These are phyloP conservation scores for Neosilurus mollespiculum DNA, from an alignment of 2,797 vertebrate species.

Conservation along the genomic window DNA sequence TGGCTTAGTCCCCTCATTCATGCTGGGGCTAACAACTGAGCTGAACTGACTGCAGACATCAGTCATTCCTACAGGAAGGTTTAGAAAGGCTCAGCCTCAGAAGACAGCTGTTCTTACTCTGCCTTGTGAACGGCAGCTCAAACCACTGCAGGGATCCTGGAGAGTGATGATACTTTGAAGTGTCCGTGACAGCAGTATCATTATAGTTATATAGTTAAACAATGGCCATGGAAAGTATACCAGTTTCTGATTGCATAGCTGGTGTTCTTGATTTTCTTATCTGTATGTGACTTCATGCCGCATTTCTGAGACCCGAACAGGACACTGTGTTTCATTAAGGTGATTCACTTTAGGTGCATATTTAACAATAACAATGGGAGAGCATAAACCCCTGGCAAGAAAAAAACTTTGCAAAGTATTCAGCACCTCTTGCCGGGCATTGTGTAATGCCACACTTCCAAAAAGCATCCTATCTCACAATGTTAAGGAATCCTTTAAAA, in stretches of 20 bases:
- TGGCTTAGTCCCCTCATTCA: conserved; percentile 8
- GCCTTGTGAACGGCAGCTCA: conserved; percentile 1
- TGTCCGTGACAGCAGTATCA: not conserved
- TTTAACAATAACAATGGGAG: no score
- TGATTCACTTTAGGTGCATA: not conserved
- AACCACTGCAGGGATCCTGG: conserved; percentile 15
- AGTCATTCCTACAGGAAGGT: conserved; percentile 13
- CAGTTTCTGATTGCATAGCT: not conserved
- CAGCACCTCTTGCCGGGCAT: no score
- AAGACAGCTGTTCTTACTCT: conserved; percentile 15
- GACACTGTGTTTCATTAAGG: not conserved
- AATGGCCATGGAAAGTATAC: not conserved
- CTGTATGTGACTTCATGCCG: not conserved
- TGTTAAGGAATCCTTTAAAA: no score
- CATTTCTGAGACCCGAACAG: not conserved
- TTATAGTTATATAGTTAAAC: not conserved
- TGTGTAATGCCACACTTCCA: no score
- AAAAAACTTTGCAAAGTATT: no score
- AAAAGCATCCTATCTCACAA: no score
- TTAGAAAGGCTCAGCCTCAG: conserved; percentile 4
- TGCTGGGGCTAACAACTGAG: conserved; percentile 22
- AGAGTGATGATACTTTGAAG: conserved; percentile 8
- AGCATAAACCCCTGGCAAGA: no score
- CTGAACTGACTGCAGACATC: conserved; percentile 26
- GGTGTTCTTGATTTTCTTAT: conserved; percentile 1